Conservation (phyloP, 2,113 vertebrate genomes). For the Crotalus horridus region DNA sequence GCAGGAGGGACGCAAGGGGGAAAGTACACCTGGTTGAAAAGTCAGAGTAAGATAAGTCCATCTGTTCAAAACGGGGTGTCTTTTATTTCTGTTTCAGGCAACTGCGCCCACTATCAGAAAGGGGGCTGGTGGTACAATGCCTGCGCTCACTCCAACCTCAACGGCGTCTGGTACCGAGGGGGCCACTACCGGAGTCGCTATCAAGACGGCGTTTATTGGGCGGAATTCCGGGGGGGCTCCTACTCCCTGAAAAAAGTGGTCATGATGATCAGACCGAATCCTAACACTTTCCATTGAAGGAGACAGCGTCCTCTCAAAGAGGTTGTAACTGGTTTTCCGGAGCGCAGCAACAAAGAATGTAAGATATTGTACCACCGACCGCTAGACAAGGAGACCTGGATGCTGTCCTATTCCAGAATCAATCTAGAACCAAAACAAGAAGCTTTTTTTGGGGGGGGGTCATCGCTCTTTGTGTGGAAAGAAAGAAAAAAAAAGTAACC, state of each 20-base stretch:
- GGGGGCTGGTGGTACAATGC: conserved; percentile 99
- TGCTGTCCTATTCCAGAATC: conserved; percentile 47
- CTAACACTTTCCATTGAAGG: conserved; percentile 91
- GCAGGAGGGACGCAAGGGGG: no score
- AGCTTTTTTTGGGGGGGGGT: conserved; percentile 15
- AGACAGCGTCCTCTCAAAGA: not conserved
- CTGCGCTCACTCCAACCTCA: conserved; percentile 96
- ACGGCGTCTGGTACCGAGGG: conserved; percentile 95
- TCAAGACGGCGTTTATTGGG: conserved; percentile 97
- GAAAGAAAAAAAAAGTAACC: not conserved
- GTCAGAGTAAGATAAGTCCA: no score
- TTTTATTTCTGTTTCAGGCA: conserved; percentile 73
- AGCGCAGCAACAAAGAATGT: conserved; percentile 44
- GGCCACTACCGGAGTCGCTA: conserved; percentile 96
- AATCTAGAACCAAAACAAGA: conserved; percentile 23
- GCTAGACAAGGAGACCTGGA: conserved; percentile 36
- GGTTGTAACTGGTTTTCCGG: not conserved
- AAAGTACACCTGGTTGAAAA: no score
- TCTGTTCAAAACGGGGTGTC: not conserved
- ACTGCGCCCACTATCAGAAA: conserved; percentile 97
- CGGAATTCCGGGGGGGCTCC: conserved; percentile 94
- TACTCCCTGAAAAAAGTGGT: conserved; percentile 96
- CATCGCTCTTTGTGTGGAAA: conserved; percentile 20
- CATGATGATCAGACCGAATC: conserved; percentile 98
- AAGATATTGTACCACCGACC: conserved; percentile 54